Evolutionary conservation across 2,888 invertebrate genomes (phyloP), one percentile per base, ranked within the genome.

Genomic region (Agrochola circellaris): DNA sequence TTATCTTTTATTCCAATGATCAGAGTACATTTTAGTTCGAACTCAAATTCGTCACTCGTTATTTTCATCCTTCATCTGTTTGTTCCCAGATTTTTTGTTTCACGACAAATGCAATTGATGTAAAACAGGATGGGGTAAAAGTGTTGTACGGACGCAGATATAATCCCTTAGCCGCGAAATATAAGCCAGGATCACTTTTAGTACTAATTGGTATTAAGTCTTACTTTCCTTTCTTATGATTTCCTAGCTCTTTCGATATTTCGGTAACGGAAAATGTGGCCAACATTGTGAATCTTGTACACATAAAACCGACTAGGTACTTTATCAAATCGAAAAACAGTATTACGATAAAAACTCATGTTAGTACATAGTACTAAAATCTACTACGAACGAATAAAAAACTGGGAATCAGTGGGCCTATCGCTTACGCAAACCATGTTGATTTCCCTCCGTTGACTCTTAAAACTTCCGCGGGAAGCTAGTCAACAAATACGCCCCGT

Each of bases 401-500:
- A 51, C 58, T 17, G 51, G 34, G 15, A 73, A 9, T 51, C n/a
- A 23, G 51, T 23, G 17, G 56, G 38, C 42, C 60, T 73, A 69
- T 60, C 66, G 30, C 66, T 80, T 75, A 82, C 79, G 38, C 65
- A 77, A 85, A 82, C 77, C 67, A 79, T 48, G 71, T 82, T 72
- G 77, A 79, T 85, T 85, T 78, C 73, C 76, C 67, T 75, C 71
- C 23, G 76, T 76, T 73, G 56, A 83, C 66, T 74, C 64, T 77
- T 58, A 67, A 75, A 78, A 70, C 67, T 76, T 79, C 78, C 79
- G 75, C 23, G 56, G 70, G 70, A 80, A 74, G 65, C 67, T 54
- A 81, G 71, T 81, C 76, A 75, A 83, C 79, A 83, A 79, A 84
- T 71, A 79, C 68, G 65, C 68, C 76, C 79, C 77, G 30, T 82